These are phyloP conservation scores for Tetragonisca angustula DNA, from an alignment of 2,888 invertebrate genomes.

Conservation along the genomic window DNA sequence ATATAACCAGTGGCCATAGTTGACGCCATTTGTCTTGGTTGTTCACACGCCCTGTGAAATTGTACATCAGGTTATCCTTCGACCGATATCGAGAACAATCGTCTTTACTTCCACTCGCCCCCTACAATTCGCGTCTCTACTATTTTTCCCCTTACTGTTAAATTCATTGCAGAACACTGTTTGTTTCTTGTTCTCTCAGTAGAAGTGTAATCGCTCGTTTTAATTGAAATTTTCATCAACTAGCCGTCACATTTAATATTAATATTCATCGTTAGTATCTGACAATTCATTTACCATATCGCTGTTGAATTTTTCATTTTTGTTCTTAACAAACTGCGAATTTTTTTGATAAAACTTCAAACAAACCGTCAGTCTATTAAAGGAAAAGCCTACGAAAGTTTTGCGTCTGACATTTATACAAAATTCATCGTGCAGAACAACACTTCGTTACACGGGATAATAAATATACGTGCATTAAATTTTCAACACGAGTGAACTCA, in stretches of 20 bases:
- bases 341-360: neutral
- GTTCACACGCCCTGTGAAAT: conserved; percentile 38
- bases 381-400: neutral
- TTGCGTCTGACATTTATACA: no score
- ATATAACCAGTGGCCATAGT: conserved; percentile 35
- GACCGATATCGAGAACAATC: neutral
- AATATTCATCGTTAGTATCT: neutral
- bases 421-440: no score
- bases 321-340: neutral
- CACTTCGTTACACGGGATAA: no score
- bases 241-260: neutral
- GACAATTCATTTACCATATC: neutral
- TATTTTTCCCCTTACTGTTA: neutral
- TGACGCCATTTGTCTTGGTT: conserved; percentile 37
- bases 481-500: no score
- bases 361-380: no score
- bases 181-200: neutral
- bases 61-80: conserved; percentile 11
- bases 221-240: neutral
- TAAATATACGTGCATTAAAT: no score
- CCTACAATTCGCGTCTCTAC: neutral
- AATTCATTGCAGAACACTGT: neutral
- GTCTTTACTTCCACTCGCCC: neutral
- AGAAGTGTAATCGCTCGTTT: neutral
- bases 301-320: neutral